phyloP scores from a whole-genome alignment of 2,888 invertebrate species.

The Cremastobaeus sp. region DNA sequence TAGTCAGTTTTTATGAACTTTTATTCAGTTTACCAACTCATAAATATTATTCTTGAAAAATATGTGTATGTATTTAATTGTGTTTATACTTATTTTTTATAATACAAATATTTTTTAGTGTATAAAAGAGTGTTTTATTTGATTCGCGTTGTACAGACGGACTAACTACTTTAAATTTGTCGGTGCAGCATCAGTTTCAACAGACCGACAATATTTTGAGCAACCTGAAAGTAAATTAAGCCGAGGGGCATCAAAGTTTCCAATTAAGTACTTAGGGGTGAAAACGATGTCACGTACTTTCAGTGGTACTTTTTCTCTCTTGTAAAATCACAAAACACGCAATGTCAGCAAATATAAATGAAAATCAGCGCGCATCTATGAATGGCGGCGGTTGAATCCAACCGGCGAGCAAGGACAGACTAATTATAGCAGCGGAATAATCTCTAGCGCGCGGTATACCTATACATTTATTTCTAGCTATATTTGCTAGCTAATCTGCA shows the following conservation, averaged over 20 bases:
- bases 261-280: constrained; percentile 6
- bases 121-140: too few species aligned
- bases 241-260: not conserved
- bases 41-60: too few species aligned
- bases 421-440: constrained; percentile 73
- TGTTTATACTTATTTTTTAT: too few species aligned
- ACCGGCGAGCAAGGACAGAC: constrained; percentile 73
- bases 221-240: not conserved
- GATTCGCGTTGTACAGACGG: too few species aligned
- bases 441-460: constrained; percentile 64
- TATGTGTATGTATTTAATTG: too few species aligned
- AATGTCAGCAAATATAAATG: constrained; percentile 53
- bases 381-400: constrained; percentile 72
- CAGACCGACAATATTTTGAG: not conserved
- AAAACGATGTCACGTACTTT: constrained; percentile 17
- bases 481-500: too few species aligned
- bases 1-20: too few species aligned
- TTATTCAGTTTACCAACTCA: too few species aligned
- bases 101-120: too few species aligned
- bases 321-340: constrained; percentile 32
- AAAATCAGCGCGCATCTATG: constrained; percentile 69
- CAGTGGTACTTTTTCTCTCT: constrained; percentile 3
- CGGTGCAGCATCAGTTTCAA: too few species aligned
- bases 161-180: too few species aligned
- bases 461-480: too few species aligned